Base-by-base conservation (phyloP, 2,888 invertebrate species). In the Diarsia dahlii region DNA sequence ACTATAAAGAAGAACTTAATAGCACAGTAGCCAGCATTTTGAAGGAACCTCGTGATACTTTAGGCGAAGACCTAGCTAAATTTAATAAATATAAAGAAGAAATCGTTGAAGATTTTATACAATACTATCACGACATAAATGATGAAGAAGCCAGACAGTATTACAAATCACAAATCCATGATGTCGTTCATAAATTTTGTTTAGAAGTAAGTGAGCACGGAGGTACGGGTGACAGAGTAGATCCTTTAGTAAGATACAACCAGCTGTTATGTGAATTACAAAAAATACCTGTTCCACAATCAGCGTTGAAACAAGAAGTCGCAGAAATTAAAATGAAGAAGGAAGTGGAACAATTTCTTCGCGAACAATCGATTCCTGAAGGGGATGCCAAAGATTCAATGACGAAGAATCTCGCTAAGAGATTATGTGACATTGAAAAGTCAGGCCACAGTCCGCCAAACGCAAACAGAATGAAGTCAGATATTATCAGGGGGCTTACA, bases 191-290 rank as follows among this genome's bases (percentile, higher is more conserved):
- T 4, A 89, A 89, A 78, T 92, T 90, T 78, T 78, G 89, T 56
- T 46, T 73, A 8, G 72, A 89, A 54, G 52, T 89, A 45, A 79
- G 71, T 74, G 78, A 87, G 12, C 83, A 80, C 52, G 23, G 3
- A n/a, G 70, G 48, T 5, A 74, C 78, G 0, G 80, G 50, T 20
- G 74, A 85, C 45, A 68, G 81, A 45, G 58, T 82, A 58, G 87
- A 92, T 83, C 80, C 90, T 6, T 82, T 93, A 68, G 84, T 92
- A 23, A 87, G 79, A 82, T 83, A 89, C 71, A 94, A 95, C 84
- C 89, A 92, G 72, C 79, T 95, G n/a, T 64, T 95, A n/a, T 91
- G 92, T 82, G 93, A 94, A 76, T 84, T 95, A 56, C 81, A 87
- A 65, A 91, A 89, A 85, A 89, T 95, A 46, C 91, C 92, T 3